phyloP scores from a whole-genome alignment of 2,797 vertebrate genomes.

The Sebastes minor region DNA sequence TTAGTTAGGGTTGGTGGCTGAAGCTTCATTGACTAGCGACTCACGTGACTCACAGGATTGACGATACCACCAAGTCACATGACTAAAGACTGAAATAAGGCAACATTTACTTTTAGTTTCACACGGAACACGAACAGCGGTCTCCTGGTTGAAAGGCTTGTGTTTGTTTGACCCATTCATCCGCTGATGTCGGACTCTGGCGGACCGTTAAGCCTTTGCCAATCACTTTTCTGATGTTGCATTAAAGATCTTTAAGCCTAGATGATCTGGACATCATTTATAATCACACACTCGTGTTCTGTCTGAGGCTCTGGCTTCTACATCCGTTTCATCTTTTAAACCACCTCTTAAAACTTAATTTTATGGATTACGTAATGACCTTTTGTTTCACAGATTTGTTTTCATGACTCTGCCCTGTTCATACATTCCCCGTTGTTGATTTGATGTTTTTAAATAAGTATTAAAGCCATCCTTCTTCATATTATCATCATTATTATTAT shows the following conservation, averaged over 20 bases:
- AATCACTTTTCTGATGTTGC: neutral
- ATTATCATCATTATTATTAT: neutral
- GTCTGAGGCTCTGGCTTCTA: neutral
- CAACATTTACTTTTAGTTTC: no score
- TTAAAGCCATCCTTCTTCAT: neutral
- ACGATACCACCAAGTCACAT: no score
- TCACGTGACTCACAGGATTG: no score
- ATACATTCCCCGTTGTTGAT: neutral
- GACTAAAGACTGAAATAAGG: no score
- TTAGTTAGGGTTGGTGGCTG: no score
- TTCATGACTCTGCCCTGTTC: neutral
- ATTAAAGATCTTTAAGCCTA: neutral
- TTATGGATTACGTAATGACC: neutral
- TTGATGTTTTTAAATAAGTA: conserved; percentile 18
- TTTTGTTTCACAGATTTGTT: neutral
- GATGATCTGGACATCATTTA: neutral
- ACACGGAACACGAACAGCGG: no score
- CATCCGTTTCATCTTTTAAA: conserved; percentile 2
- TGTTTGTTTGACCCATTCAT: no score
- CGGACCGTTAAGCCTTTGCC: no score
- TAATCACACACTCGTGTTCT: neutral
- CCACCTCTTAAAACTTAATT: neutral
- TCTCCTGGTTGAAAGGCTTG: no score
- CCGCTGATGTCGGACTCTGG: no score
- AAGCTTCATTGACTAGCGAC: no score